A percentile compares a stretch with the other conserved stretches of the same genome.
Conservation (phyloP, 1,140 invertebrate genomes). For the Orussus abietinus region DNA sequence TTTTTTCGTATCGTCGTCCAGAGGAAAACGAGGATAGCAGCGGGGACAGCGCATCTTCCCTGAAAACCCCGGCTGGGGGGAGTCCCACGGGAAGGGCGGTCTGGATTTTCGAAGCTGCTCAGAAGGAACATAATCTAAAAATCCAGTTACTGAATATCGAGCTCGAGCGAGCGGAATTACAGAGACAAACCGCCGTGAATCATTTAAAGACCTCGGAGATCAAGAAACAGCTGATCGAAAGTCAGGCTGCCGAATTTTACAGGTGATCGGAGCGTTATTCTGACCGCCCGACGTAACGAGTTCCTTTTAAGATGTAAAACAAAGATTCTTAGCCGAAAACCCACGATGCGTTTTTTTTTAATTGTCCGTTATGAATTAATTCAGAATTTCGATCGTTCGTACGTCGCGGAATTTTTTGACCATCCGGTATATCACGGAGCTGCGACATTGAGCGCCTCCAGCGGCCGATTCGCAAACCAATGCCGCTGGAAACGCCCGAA, state of each 20-base stretch:
- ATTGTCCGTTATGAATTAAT: no score
- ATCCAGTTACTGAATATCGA: constrained; percentile 25
- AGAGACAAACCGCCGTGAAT: constrained; percentile 27
- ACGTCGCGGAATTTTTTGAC: no score
- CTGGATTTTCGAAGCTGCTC: constrained; percentile 22
- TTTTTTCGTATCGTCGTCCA: background rate
- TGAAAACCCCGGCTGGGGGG: background rate
- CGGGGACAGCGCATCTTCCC: background rate
- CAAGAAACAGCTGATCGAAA: constrained; percentile 23
- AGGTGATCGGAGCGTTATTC: constrained; percentile 20
- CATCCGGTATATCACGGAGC: no score
- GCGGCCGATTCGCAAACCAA: background rate
- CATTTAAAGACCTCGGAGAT: constrained; percentile 29
- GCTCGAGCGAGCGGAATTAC: constrained; percentile 25
- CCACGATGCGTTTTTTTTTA: no score
- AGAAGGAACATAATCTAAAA: constrained; percentile 28
- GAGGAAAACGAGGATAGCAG: background rate
- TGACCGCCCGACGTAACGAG: no score
- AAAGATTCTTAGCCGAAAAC: no score
- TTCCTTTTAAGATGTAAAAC: no score
- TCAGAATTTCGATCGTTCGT: no score
- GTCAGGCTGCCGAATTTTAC: constrained; percentile 23
- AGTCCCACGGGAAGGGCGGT: constrained; percentile 3
- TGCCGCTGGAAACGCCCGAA: background rate
- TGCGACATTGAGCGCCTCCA: background rate